These are phyloP conservation scores for Oscheius sp. DNA, from an alignment of 2,888 invertebrate species.

Conservation along the genomic window DNA sequence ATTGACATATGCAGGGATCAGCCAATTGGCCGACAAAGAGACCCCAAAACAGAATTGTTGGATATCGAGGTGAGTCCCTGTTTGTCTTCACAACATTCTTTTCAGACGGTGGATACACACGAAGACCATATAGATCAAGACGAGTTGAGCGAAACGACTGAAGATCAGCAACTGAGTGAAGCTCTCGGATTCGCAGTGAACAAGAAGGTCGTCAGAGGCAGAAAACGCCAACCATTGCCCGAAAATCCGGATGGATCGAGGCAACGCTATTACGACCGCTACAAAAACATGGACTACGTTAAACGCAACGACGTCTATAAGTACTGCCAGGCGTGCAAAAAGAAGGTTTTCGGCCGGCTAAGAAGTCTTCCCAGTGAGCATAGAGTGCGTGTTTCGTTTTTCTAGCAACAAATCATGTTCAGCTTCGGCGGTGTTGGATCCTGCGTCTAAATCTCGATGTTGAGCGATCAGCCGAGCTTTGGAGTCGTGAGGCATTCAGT, in stretches of 20 bases:
- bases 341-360: slow-evolving; percentile 49
- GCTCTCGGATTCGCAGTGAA: slow-evolving; percentile 6
- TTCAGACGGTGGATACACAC: too few species aligned
- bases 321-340: slow-evolving; percentile 55
- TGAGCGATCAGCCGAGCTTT: slow-evolving; percentile 53
- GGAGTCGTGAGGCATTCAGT: slow-evolving; percentile 42
- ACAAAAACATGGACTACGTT: slow-evolving; percentile 36
- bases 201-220: slow-evolving; percentile 12
- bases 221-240: slow-evolving; percentile 17
- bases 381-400: slow-evolving; percentile 24
- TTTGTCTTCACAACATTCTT: too few species aligned
- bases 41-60: too few species aligned
- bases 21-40: too few species aligned
- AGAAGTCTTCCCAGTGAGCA: slow-evolving; percentile 56
- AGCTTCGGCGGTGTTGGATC: slow-evolving; percentile 54
- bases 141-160: not conserved
- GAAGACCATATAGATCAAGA: too few species aligned
- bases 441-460: slow-evolving; percentile 52
- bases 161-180: slow-evolving; percentile 6
- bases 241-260: slow-evolving; percentile 20
- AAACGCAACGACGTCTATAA: slow-evolving; percentile 52
- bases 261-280: slow-evolving; percentile 37
- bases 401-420: slow-evolving; percentile 2
- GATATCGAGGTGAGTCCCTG: too few species aligned
- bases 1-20: too few species aligned